A percentile compares a stretch with the other conserved stretches of the same genome.
These are phyloP conservation scores for Clitarchus hookeri DNA, from an alignment of 2,888 invertebrate genomes.

Conservation along the genomic window DNA sequence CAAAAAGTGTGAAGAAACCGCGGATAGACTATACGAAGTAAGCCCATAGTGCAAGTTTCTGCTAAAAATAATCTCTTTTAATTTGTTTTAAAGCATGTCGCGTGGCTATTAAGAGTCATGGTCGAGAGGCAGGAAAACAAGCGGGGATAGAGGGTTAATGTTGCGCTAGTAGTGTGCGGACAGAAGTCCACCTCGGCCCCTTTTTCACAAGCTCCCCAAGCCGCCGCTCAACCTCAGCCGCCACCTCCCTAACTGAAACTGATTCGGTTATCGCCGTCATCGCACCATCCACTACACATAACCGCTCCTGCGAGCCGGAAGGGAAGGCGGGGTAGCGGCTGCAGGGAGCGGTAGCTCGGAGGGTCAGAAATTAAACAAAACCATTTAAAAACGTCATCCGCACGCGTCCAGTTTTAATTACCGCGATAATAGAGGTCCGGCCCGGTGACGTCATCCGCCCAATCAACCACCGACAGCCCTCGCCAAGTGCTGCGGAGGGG, in stretches of 20 bases:
- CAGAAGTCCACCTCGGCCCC: not conserved
- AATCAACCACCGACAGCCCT: constrained; percentile 22
- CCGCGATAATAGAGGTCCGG: constrained; percentile 38
- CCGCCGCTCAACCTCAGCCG: not conserved
- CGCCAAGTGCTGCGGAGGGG: not conserved
- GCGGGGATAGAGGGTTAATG: not conserved
- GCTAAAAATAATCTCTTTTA: not conserved
- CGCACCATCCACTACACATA: not conserved
- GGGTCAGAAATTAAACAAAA: constrained; percentile 37
- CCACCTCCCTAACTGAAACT: constrained; percentile 8
- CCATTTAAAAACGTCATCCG: constrained; percentile 40
- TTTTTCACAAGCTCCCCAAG: not conserved
- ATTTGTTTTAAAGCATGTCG: not conserved
- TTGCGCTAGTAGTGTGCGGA: not conserved
- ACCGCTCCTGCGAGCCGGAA: not conserved
- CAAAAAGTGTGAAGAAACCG: no score
- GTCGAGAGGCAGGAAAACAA: not conserved
- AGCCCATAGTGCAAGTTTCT: not conserved
- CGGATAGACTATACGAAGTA: not conserved
- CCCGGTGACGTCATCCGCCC: constrained; percentile 32
- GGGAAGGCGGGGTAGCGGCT: not conserved
- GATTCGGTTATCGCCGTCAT: not conserved
- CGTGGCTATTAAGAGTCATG: not conserved
- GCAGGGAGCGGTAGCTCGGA: not conserved
- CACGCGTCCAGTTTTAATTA: constrained; percentile 39